Conservation (phyloP, 2,888 invertebrate genomes). For the Coenonympha glycerion region DNA sequence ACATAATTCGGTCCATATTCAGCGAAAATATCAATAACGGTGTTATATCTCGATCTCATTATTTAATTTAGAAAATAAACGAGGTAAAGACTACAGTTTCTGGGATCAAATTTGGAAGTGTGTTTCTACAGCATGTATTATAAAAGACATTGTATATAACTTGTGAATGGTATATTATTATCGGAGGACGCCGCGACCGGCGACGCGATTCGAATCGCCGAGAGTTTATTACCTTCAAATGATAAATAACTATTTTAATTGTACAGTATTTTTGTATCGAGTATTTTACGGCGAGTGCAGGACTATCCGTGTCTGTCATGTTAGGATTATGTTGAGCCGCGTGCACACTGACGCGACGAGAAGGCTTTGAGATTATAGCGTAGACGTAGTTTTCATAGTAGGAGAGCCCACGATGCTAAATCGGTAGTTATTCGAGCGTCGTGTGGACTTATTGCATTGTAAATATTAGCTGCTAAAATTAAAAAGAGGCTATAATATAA, state of each 20-base stretch:
- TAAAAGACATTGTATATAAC: slow-evolving; percentile 66
- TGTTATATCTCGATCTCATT: slow-evolving; percentile 72
- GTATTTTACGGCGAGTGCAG: slow-evolving; percentile 63
- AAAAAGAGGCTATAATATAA: too few species aligned
- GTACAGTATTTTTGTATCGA: slow-evolving; percentile 75
- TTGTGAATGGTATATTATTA: slow-evolving; percentile 71
- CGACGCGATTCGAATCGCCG: slow-evolving; percentile 55
- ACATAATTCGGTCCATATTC: slow-evolving; percentile 44
- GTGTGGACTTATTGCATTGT: too few species aligned
- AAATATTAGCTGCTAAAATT: too few species aligned
- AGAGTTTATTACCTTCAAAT: slow-evolving; percentile 69
- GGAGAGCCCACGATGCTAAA: too few species aligned
- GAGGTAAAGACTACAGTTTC: slow-evolving; percentile 74
- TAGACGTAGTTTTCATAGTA: slow-evolving; percentile 61
- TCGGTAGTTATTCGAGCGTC: too few species aligned
- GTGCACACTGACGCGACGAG: slow-evolving; percentile 20
- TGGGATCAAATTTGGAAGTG: slow-evolving; percentile 75
- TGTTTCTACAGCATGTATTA: slow-evolving; percentile 72
- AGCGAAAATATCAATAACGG: slow-evolving; percentile 62
- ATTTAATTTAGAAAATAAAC: slow-evolving; percentile 75
- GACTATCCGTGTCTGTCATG: slow-evolving; percentile 16
- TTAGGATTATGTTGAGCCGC: neutral
- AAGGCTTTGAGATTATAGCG: slow-evolving; percentile 64
- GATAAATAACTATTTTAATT: slow-evolving; percentile 60
- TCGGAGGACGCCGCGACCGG: slow-evolving; percentile 47